These are phyloP conservation scores for Epistrophe grossulariae DNA, from an alignment of 2,888 invertebrate species.

Conservation along the genomic window DNA sequence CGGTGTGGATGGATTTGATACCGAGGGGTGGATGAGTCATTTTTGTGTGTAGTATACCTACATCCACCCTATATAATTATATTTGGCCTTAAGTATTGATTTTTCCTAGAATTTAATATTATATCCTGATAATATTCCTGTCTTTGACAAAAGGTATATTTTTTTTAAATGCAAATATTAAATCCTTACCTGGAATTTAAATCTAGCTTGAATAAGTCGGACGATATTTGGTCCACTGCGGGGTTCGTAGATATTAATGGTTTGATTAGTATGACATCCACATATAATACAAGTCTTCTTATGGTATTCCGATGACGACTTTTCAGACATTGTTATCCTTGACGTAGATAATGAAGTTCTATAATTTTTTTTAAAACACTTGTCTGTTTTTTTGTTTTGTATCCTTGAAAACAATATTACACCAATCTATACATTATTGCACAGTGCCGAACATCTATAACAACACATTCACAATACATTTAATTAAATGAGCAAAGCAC, in stretches of 20 bases:
- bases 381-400: conserved; percentile 10
- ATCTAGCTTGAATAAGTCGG: conserved; percentile 83
- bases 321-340: conserved; percentile 78
- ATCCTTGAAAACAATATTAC: neutral
- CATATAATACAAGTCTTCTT: conserved; percentile 84
- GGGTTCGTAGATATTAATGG: conserved; percentile 83
- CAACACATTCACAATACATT: conserved; percentile 9
- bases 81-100: conserved; percentile 65
- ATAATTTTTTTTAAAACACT: conserved; percentile 18
- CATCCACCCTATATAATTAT: conserved; percentile 39
- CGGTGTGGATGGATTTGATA: conserved; percentile 29
- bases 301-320: conserved; percentile 80
- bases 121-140: conserved; percentile 10
- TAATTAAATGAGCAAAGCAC: conserved; percentile 5
- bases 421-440: conserved; percentile 11
- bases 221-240: conserved; percentile 83
- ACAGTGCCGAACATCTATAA: conserved; percentile 20
- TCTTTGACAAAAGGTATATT: neutral
- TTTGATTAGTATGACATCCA: conserved; percentile 83
- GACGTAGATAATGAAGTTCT: conserved; percentile 14
- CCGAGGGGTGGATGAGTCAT: conserved; percentile 78
- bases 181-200: conserved; percentile 83
- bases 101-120: conserved; percentile 58
- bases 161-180: neutral
- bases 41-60: conserved; percentile 70